Conservation (phyloP, 2,113 vertebrate genomes). For the Forbesichthys agassizii region DNA sequence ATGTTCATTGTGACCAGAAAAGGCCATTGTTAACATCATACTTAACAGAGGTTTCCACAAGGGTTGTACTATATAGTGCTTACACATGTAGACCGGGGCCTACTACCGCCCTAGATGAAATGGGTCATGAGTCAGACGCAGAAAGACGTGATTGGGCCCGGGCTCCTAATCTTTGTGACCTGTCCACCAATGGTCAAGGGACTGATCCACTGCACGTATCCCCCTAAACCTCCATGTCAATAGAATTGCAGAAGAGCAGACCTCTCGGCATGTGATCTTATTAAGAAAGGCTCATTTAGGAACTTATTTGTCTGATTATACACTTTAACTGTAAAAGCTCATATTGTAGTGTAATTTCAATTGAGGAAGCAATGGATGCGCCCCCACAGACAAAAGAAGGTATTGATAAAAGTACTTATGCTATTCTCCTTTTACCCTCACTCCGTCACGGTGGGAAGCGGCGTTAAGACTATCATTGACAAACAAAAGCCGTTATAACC, state of each 20-base stretch:
- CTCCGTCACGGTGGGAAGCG: not conserved
- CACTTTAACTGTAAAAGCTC: conserved; percentile 6
- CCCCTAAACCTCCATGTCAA: not conserved
- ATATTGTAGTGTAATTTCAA: not conserved
- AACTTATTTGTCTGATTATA: too few relatives aligned
- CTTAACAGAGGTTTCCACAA: too few relatives aligned
- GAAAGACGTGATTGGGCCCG: conserved; percentile 18
- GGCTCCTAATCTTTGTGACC: conserved; percentile 6
- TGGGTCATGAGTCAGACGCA: conserved; percentile 29
- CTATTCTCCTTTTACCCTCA: not conserved
- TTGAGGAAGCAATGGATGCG: conserved; percentile 47
- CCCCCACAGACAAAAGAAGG: conserved; percentile 58
- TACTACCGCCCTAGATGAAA: not conserved
- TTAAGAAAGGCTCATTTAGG: not conserved
- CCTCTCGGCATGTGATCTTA: not conserved
- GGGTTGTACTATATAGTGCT: not conserved
- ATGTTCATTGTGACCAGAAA: not conserved
- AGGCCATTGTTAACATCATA: too few relatives aligned
- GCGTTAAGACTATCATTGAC: not conserved
- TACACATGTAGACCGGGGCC: not conserved
- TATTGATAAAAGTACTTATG: conserved; percentile 23
- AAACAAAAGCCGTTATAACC: not conserved
- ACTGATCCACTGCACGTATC: not conserved
- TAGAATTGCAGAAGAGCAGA: conserved; percentile 13
- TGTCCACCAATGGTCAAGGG: conserved; percentile 43